These are phyloP conservation scores for Equus quagga DNA, from an alignment of 2,113 vertebrate genomes.

Conservation along the genomic window DNA sequence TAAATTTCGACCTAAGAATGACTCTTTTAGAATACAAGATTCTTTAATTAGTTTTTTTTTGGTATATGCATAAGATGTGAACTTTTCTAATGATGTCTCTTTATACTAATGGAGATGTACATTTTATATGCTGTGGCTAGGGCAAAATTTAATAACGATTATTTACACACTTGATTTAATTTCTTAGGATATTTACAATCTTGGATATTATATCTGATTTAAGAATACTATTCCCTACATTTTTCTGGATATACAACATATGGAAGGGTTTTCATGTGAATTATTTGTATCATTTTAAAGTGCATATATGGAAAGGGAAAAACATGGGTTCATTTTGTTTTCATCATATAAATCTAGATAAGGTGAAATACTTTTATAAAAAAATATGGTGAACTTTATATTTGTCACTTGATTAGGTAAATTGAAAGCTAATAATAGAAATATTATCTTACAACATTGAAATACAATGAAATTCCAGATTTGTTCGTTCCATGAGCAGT, in stretches of 20 bases:
- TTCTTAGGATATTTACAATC: constrained; percentile 48
- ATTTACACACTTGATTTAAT: constrained; percentile 71
- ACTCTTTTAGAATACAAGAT: constrained; percentile 22
- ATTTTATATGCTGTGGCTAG: constrained; percentile 52
- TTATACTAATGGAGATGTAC: constrained; percentile 62
- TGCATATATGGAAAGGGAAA: constrained; percentile 55
- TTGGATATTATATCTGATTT: constrained; percentile 60
- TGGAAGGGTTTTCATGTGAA: constrained; percentile 30
- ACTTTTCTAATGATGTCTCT: constrained; percentile 63
- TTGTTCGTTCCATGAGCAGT: constrained; percentile 18
- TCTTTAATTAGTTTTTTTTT: constrained; percentile 18
- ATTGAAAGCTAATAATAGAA: constrained; percentile 54
- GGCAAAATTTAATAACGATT: constrained; percentile 64
- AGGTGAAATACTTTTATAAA: constrained; percentile 53
- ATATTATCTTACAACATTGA: not conserved
- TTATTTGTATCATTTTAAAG: constrained; percentile 66
- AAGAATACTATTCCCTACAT: constrained; percentile 51
- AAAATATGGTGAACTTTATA: constrained; percentile 44
- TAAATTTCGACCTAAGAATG: constrained; percentile 55
- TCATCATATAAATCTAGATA: constrained; percentile 34
- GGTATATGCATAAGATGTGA: constrained; percentile 65
- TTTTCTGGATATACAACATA: constrained; percentile 41
- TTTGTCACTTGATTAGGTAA: constrained; percentile 57
- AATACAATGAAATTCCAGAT: constrained; percentile 34
- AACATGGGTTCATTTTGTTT: constrained; percentile 31